phyloP scores from a whole-genome alignment of 2,888 invertebrate species.

The Cosmorhoe ocellata region DNA sequence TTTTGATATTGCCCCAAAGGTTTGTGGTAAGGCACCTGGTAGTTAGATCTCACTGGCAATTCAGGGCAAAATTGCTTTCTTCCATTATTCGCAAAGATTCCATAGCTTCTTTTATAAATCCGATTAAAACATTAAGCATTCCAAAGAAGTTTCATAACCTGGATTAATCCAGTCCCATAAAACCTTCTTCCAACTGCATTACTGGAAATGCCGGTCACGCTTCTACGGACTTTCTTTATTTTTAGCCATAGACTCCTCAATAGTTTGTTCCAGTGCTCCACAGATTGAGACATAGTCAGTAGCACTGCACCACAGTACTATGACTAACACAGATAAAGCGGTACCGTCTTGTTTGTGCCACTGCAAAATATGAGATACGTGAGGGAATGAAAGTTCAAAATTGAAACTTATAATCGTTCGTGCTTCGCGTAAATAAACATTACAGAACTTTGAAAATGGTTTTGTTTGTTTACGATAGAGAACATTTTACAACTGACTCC shows the following conservation, averaged over 20 bases:
- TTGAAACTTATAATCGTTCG: slow-evolving; percentile 15
- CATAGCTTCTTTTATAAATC: neutral
- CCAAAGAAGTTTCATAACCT: slow-evolving; percentile 10
- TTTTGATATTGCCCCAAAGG: too few species aligned
- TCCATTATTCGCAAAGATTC: too few species aligned
- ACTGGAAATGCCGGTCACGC: slow-evolving; percentile 56
- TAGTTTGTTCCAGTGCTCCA: neutral
- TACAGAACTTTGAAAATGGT: neutral
- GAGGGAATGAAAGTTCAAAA: slow-evolving; percentile 20
- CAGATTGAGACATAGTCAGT: slow-evolving; percentile 1
- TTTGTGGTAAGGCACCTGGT: too few species aligned
- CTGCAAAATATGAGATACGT: slow-evolving; percentile 8
- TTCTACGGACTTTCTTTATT: slow-evolving; percentile 56
- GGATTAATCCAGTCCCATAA: slow-evolving; percentile 8
- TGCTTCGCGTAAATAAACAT: slow-evolving; percentile 4
- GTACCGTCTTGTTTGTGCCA: neutral
- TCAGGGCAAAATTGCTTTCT: too few species aligned
- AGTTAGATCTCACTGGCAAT: too few species aligned
- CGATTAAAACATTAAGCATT: neutral
- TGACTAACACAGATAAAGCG: slow-evolving; percentile 40
- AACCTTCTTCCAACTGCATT: slow-evolving; percentile 14
- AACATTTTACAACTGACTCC: neutral
- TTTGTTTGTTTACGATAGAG: neutral
- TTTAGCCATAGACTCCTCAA: slow-evolving; percentile 40
- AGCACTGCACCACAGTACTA: neutral